These are phyloP conservation scores for Hyalella azteca DNA, from an alignment of 2,888 invertebrate genomes.

Conservation along the genomic window DNA sequence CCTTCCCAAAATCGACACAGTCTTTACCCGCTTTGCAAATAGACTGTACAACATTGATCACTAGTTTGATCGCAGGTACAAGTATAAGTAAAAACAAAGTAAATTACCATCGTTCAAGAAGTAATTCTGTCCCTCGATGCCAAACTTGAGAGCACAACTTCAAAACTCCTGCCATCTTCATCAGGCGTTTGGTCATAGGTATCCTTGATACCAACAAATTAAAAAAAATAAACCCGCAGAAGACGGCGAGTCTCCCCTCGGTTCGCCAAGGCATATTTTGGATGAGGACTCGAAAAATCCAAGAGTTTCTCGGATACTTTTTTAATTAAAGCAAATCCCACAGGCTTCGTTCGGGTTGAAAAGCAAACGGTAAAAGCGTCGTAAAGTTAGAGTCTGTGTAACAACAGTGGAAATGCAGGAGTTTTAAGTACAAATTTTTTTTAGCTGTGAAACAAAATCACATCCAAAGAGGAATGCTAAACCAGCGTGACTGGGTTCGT, in stretches of 20 bases:
- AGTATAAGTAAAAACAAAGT: background rate
- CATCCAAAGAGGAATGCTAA: too few species aligned
- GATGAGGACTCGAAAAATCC: background rate
- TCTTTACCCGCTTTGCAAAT: too few species aligned
- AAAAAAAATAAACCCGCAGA: background rate
- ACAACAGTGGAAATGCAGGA: background rate
- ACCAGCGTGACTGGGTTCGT: too few species aligned
- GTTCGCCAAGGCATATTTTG: constrained; percentile 2
- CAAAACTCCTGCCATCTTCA: background rate
- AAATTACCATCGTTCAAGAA: background rate
- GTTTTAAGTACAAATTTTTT: too few species aligned
- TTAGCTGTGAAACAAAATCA: too few species aligned
- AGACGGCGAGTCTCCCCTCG: background rate
- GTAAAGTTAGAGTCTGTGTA: background rate
- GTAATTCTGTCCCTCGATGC: background rate
- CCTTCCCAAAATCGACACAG: background rate
- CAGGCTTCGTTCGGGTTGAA: background rate
- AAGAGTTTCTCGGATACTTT: constrained; percentile 15
- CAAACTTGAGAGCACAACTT: background rate
- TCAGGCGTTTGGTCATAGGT: background rate
- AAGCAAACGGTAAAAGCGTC: background rate
- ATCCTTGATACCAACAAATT: background rate
- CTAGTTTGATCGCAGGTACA: too few species aligned
- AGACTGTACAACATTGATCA: too few species aligned
- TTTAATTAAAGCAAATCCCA: constrained; percentile 21